phyloP scores from a whole-genome alignment of 1,140 invertebrate species.

The Lamellibrachia luymesi region DNA sequence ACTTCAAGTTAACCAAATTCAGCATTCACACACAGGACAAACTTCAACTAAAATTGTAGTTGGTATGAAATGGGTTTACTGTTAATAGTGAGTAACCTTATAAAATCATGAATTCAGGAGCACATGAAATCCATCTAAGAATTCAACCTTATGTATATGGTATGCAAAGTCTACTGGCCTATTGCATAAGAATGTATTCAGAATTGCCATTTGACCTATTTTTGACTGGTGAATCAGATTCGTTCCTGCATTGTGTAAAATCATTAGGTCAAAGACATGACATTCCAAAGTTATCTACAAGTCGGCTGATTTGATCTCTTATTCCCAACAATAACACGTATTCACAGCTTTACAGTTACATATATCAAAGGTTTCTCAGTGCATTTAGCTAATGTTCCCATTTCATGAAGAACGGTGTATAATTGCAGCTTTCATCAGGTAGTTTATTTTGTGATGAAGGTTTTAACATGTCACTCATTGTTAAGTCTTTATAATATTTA shows the following conservation, averaged over 20 bases:
- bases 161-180: neutral
- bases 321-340: neutral
- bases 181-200: conserved; percentile 1
- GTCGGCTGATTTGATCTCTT: neutral
- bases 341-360: neutral
- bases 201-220: neutral
- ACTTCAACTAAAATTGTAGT: neutral
- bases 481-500: neutral
- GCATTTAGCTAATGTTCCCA: neutral
- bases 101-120: too few species aligned
- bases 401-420: too few species aligned
- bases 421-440: too few species aligned
- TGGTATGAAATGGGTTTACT: neutral
- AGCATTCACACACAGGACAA: neutral
- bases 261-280: neutral
- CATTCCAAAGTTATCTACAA: neutral
- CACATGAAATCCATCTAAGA: too few species aligned
- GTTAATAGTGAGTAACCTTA: neutral
- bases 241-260: neutral
- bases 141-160: neutral
- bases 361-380: neutral
- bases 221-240: neutral
- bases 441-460: too few species aligned
- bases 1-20: neutral
- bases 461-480: too few species aligned